phyloP scores from a whole-genome alignment of 1,140 invertebrate species.

The Drosophila rhopaloa region DNA sequence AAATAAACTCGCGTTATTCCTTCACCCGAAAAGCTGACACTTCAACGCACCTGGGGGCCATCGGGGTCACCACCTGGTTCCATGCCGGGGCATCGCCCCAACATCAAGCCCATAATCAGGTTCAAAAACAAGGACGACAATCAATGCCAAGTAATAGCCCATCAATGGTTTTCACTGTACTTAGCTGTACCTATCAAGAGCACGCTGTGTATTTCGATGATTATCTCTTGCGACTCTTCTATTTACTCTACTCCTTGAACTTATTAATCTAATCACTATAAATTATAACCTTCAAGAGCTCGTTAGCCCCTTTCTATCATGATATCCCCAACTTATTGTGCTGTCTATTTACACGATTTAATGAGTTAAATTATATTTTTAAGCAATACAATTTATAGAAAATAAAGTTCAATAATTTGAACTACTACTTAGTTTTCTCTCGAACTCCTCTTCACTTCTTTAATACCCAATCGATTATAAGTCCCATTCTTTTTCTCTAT shows the following conservation, averaged over 20 bases:
- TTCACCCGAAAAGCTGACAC: constrained; percentile 54
- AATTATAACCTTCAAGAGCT: constrained; percentile 18
- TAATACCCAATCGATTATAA: not conserved
- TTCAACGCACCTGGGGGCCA: constrained; percentile 61
- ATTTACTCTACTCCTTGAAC: constrained; percentile 30
- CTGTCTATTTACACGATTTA: constrained; percentile 35
- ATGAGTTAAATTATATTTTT: not conserved
- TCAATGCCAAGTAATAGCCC: constrained; percentile 61
- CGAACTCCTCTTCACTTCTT: not conserved
- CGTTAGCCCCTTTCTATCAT: constrained; percentile 10
- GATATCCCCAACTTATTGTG: constrained; percentile 25
- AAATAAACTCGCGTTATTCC: constrained; percentile 35
- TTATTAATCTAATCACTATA: constrained; percentile 20
- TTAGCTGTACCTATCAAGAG: constrained; percentile 52
- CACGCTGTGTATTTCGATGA: constrained; percentile 56
- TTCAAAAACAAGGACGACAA: constrained; percentile 17
- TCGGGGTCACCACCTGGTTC: constrained; percentile 84
- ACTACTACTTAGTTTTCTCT: not conserved
- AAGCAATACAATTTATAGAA: not conserved
- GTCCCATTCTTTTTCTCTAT: no score
- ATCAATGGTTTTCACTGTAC: constrained; percentile 45
- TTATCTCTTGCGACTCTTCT: constrained; percentile 29
- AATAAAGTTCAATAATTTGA: not conserved
- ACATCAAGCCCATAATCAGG: constrained; percentile 44
- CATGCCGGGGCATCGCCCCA: constrained; percentile 77